Evolutionary conservation across 2,797 vertebrate species (phyloP).

Genomic region (Limosa lapponica): DNA sequence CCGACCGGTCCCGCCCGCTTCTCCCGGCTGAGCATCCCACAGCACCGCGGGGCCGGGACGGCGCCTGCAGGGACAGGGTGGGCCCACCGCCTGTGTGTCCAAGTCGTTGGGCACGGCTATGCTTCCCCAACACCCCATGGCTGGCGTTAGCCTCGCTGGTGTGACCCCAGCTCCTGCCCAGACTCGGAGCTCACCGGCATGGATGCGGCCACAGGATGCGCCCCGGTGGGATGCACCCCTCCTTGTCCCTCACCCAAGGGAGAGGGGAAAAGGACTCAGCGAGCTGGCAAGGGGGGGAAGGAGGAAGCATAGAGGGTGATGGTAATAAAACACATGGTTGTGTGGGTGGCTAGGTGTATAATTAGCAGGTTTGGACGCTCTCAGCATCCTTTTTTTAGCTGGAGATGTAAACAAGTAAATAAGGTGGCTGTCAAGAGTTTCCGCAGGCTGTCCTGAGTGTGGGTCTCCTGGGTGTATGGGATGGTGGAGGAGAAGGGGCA

Average conservation of each 20-base stretch:
- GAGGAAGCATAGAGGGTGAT: neutral
- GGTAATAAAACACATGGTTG: neutral
- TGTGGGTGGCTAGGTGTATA: conserved; percentile 13
- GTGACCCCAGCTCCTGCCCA: neutral
- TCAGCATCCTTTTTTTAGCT: neutral
- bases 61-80: neutral
- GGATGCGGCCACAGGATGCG: neutral
- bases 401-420: neutral
- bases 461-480: neutral
- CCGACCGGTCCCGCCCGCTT: neutral
- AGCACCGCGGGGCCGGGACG: neutral
- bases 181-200: accelerated
- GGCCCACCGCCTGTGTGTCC: accelerated
- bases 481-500: neutral
- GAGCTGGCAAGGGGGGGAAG: neutral
- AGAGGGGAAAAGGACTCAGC: neutral
- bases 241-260: neutral
- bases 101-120: neutral
- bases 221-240: neutral
- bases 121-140: accelerated
- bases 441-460: neutral
- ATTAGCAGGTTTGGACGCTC: conserved; percentile 15
- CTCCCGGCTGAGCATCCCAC: neutral
- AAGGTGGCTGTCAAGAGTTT: neutral
- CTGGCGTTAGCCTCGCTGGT: accelerated